phyloP scores from a whole-genome alignment of 2,113 vertebrate species.

The Oryzias javanicus region DNA sequence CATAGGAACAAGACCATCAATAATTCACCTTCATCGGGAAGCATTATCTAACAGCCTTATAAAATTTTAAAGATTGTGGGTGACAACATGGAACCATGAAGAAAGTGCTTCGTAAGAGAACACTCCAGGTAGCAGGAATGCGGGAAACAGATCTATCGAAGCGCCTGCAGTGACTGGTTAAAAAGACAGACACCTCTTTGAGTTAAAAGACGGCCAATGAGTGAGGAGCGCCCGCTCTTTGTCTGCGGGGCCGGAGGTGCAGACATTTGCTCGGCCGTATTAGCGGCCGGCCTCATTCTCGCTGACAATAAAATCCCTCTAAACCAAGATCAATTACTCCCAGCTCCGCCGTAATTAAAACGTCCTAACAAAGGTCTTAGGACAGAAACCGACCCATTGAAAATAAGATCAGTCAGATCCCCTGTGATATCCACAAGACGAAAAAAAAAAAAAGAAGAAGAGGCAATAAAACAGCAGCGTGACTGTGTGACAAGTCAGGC shows the following conservation, averaged over 20 bases:
- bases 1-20: conserved; percentile 75
- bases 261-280: conserved; percentile 64
- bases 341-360: conserved; percentile 79
- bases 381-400: conserved; percentile 56
- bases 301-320: conserved; percentile 74
- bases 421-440: conserved; percentile 43
- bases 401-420: conserved; percentile 58
- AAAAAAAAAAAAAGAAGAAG: conserved; percentile 32
- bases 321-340: conserved; percentile 77
- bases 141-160: conserved; percentile 37
- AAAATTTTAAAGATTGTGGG: conserved; percentile 68
- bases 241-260: conserved; percentile 39
- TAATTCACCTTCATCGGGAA: conserved; percentile 76
- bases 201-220: conserved; percentile 34
- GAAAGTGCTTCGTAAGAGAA: conserved; percentile 64
- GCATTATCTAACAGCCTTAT: conserved; percentile 78
- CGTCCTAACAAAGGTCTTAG: conserved; percentile 75
- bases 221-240: conserved; percentile 16
- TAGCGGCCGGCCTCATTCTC: conserved; percentile 69
- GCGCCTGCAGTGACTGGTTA: conserved; percentile 19
- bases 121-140: conserved; percentile 52
- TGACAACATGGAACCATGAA: conserved; percentile 66
- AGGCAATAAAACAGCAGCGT: conserved; percentile 18
- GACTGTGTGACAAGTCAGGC: conserved; percentile 14
- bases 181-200: conserved; percentile 33